These are phyloP conservation scores for Acomys russatus DNA, from an alignment of 2,797 vertebrate species.

Conservation along the genomic window DNA sequence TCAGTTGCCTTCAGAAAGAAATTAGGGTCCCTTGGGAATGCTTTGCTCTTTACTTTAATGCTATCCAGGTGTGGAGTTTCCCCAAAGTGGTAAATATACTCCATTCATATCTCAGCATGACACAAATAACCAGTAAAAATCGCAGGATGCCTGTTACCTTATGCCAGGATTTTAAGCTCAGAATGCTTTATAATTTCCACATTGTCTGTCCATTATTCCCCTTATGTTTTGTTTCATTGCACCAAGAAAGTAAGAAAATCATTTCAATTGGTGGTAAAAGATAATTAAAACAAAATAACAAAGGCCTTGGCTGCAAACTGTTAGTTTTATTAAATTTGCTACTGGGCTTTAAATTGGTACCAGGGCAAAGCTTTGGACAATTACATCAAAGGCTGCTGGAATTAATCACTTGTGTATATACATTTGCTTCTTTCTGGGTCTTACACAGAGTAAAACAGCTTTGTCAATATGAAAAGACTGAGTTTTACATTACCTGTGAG, in stretches of 20 bases:
- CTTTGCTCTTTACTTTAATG: conserved; percentile 83
- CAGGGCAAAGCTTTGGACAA: conserved; percentile 84
- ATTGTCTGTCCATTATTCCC: conserved; percentile 70
- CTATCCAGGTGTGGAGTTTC: conserved; percentile 86
- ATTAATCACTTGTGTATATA: conserved; percentile 82
- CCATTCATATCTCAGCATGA: conserved; percentile 78
- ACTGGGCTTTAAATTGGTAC: conserved; percentile 87
- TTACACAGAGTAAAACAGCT: not conserved
- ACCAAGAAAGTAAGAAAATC: conserved; percentile 78
- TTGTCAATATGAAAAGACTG: not conserved
- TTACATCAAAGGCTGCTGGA: conserved; percentile 86
- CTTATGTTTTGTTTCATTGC: conserved; percentile 73
- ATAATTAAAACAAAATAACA: conserved; percentile 83
- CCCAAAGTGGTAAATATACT: conserved; percentile 83
- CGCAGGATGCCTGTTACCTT: conserved; percentile 75
- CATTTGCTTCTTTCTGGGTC: conserved; percentile 64
- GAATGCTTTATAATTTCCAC: conserved; percentile 78
- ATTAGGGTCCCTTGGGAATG: conserved; percentile 56
- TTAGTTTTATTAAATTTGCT: conserved; percentile 86
- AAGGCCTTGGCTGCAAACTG: conserved; percentile 83
- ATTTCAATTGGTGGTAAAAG: conserved; percentile 83
- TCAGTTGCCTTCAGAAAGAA: conserved; percentile 60
- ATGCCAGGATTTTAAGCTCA: conserved; percentile 81
- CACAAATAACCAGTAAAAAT: conserved; percentile 78
- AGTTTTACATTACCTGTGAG: conserved; percentile 56